These are phyloP conservation scores for Oasisia sp. DNA, from an alignment of 2,888 invertebrate genomes.

Conservation along the genomic window DNA sequence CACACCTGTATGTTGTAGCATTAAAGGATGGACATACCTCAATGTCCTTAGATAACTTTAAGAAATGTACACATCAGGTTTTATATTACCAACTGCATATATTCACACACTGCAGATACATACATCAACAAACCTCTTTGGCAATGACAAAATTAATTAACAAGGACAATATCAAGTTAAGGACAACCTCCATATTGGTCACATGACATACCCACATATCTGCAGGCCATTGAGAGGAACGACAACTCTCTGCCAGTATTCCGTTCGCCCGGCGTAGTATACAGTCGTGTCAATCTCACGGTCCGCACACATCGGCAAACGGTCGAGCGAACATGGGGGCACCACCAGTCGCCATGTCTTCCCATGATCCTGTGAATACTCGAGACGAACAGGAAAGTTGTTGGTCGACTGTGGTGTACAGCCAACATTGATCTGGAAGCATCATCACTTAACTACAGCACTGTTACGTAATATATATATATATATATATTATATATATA, in stretches of 20 bases:
- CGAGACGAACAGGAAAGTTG: slow-evolving; percentile 61
- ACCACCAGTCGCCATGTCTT: slow-evolving; percentile 63
- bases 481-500: no score
- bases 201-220: slow-evolving; percentile 62
- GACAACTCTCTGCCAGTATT: slow-evolving; percentile 61
- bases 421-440: slow-evolving; percentile 65
- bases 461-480: background rate
- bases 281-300: slow-evolving; percentile 55
- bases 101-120: background rate
- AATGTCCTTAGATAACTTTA: no score
- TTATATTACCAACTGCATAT: background rate
- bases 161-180: background rate
- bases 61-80: no score
- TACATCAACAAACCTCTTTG: background rate
- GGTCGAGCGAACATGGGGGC: slow-evolving; percentile 53
- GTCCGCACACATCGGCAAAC: slow-evolving; percentile 57
- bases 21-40: no score
- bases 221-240: slow-evolving; percentile 61
- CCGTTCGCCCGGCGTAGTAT: slow-evolving; percentile 62
- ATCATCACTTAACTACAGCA: background rate
- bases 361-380: slow-evolving; percentile 65
- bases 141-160: background rate
- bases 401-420: slow-evolving; percentile 59
- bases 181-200: background rate
- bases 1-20: no score